Evolutionary conservation across 1,140 invertebrate species (phyloP).

Genomic region (Lycorma delicatula): DNA sequence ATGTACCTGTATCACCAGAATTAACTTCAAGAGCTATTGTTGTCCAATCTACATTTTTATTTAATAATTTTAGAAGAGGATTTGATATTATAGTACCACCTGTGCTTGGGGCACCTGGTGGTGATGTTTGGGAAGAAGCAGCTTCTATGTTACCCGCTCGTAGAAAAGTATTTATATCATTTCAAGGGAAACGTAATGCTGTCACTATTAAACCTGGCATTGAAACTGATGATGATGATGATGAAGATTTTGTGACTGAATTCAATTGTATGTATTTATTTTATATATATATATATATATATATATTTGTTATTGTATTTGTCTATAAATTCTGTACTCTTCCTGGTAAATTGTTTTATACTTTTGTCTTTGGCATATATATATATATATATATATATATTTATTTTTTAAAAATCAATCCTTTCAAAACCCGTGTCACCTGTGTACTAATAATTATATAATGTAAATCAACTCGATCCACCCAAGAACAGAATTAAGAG

Average conservation of each 20-base stretch:
- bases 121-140: constrained; percentile 81
- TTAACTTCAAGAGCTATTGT: constrained; percentile 62
- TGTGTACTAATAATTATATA: too few species aligned
- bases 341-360: too few species aligned
- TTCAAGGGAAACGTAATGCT: constrained; percentile 48
- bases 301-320: too few species aligned
- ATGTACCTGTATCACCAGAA: constrained; percentile 41
- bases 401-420: too few species aligned
- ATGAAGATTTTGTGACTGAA: neutral
- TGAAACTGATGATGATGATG: neutral
- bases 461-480: too few species aligned
- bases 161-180: constrained; percentile 72
- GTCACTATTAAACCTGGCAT: neutral
- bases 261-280: too few species aligned
- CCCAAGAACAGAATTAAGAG: too few species aligned
- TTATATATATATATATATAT: too few species aligned
- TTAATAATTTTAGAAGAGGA: constrained; percentile 54
- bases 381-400: too few species aligned
- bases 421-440: too few species aligned
- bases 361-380: too few species aligned
- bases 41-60: constrained; percentile 67
- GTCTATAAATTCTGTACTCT: too few species aligned
- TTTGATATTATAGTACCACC: constrained; percentile 84
- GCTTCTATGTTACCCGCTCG: constrained; percentile 75
- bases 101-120: constrained; percentile 66